Evolutionary conservation across 2,797 vertebrate genomes (phyloP).

Genomic region (Acipenser ruthenus): DNA sequence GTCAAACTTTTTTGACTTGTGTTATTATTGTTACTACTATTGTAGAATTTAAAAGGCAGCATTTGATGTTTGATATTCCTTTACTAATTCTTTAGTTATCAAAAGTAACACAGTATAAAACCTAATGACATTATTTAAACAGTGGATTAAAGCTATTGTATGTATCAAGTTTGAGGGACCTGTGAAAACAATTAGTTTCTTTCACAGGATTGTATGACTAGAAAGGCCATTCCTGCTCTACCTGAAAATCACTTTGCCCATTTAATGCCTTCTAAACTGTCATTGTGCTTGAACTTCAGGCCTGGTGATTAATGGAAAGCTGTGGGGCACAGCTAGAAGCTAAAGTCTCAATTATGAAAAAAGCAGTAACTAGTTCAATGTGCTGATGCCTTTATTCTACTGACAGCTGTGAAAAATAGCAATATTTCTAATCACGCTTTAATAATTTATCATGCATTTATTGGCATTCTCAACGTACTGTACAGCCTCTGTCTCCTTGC

Average conservation of each 20-base stretch:
- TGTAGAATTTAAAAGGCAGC: too few relatives aligned
- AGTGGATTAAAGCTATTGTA: too few relatives aligned
- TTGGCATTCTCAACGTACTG: constrained; percentile 75
- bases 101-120: too few relatives aligned
- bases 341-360: constrained; percentile 98
- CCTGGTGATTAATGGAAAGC: constrained; percentile 96
- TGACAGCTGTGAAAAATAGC: constrained; percentile 94
- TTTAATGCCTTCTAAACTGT: constrained; percentile 86
- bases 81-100: too few relatives aligned
- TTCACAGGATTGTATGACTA: constrained; percentile 75
- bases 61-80: too few relatives aligned
- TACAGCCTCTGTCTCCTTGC: constrained; percentile 35
- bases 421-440: constrained; percentile 95
- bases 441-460: constrained; percentile 96
- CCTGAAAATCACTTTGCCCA: constrained; percentile 83
- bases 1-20: too few relatives aligned
- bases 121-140: too few relatives aligned
- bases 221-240: constrained; percentile 72
- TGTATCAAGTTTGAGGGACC: constrained; percentile 53
- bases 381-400: constrained; percentile 92
- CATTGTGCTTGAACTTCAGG: constrained; percentile 81
- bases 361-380: constrained; percentile 95
- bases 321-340: constrained; percentile 95
- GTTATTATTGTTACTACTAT: too few relatives aligned
- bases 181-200: constrained; percentile 73